Evolutionary conservation across 2,113 vertebrate genomes (phyloP), one percentile per base, ranked within the genome.

Genomic region (Parus major): DNA sequence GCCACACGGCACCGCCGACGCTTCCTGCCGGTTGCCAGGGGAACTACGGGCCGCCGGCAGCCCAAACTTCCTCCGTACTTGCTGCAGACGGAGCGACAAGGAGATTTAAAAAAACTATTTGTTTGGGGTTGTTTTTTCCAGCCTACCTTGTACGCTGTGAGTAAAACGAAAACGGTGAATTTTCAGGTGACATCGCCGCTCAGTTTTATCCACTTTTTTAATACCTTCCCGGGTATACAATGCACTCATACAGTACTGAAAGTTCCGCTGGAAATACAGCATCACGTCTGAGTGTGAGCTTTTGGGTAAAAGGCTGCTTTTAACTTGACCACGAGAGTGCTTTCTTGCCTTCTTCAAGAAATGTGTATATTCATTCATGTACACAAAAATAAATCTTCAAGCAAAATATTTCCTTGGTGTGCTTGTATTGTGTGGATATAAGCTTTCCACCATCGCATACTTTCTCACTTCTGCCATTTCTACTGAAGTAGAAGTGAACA

Each of bases 21-120:
- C 76, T 88, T 55, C 80, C 90, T 33, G 53, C 27, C 47, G 10
- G 95, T 97, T 96, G 65, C 93, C 92, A 71, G 10, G 91, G 95
- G 35, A 88, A 87, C 96, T 95, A 97, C 97, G 86, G 63, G 64
- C 18, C 14, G 76, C 77, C 19, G 4, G 21, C 60, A 72, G 92
- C 27, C 47, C 97, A 86, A 95, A 44, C 1, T 50, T 47, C 41
- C 25, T 29, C 52, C 8, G 56, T 5, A 19, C 44, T 47, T 10
- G 20, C 31, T 47, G 22, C 44, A 16, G 25, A 9, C 9, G 12
- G 17, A 18, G 15, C 0, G 3, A 36, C 44, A 20, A 21, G 18
- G 1, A 7, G 7, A 19, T 12, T 7, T 7, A 5, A 64, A 82
- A 46, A 3, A 13, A 15, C 6, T 3, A 1, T 1, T 10, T n/a